Evolutionary conservation across 35 echinoderm and acorn worm genomes (phyloP), one percentile per base, ranked within the genome.

Genomic region (Stichopus chloronotus): DNA sequence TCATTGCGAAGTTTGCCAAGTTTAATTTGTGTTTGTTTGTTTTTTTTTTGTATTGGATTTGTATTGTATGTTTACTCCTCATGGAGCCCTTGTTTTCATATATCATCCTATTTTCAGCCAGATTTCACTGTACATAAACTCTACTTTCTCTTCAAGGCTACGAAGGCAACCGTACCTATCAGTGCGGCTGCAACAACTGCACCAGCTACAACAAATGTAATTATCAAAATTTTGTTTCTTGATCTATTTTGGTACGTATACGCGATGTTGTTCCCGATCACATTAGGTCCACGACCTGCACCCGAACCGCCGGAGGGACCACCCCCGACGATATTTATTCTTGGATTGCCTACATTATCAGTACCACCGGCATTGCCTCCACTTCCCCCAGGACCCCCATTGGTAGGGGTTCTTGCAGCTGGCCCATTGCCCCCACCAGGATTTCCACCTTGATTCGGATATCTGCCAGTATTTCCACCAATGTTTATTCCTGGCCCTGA

Each of bases 201-300:
- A n/a, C 80, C 80, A 53, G 80, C 80, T 17, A 43, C 53, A 56
- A 83, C 80, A 56, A 83, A 83, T 43, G 80, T 83, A 55, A 83
- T 5, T 8, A 83, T 83, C 16, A 83, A 55, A 55, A 56, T n/a
- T 57, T 43, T 83, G 53, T 83, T 9, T 4, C 80, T 52, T 14
- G 80, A 83, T 83, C 25, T 55, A 12, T 83, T 43, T n/a, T 83
- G 80, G 55, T 83, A 83, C 8, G 80, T 83, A 55, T 83, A 83
- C 3, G 80, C 80, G n/a, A 83, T 83, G 9, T 83, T 83, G 53
- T 83, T 83, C 5, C 80, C 80, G 7, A 83, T 43, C 4, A 83
- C 80, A 83, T 83, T 56, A 9, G 80, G 53, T 12, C 80, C 80
- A 55, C 55, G 19, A 13, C 25, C 53, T 14, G 80, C 10, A 11